phyloP scores from a whole-genome alignment of 2,797 vertebrate species.

The Megaceryle alcyon region DNA sequence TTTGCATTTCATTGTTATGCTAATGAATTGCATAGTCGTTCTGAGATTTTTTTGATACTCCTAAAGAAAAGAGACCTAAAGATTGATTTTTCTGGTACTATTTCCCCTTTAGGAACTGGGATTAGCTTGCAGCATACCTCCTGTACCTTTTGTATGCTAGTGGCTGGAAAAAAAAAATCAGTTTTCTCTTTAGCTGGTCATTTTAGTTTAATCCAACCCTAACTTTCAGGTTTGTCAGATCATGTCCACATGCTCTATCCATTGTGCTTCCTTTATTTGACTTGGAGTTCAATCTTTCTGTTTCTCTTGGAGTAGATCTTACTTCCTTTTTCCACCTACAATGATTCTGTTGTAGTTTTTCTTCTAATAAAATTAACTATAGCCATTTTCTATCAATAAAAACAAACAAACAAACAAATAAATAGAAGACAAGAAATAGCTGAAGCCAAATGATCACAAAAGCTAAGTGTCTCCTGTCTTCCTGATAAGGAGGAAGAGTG shows the following conservation, averaged over 20 bases:
- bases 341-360: not conserved
- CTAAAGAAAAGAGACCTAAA: not conserved
- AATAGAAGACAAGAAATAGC: not conserved
- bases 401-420: not conserved
- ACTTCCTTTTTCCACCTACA: not conserved
- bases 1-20: not conserved
- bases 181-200: not conserved
- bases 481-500: not conserved
- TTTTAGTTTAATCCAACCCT: not conserved
- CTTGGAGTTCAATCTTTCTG: not conserved
- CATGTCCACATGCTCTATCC: not conserved
- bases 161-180: fast-evolving
- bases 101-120: not conserved
- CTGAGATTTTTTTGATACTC: not conserved
- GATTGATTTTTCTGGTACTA: not conserved
- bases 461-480: not conserved
- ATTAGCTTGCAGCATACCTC: not conserved
- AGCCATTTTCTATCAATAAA: not conserved
- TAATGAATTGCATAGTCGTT: not conserved
- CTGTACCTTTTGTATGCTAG: not conserved
- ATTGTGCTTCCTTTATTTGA: not conserved
- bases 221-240: not conserved
- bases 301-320: not conserved
- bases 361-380: not conserved
- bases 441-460: not conserved